Evolutionary conservation across 2,113 vertebrate species (phyloP).

Genomic region (Prietella phreatophila): DNA sequence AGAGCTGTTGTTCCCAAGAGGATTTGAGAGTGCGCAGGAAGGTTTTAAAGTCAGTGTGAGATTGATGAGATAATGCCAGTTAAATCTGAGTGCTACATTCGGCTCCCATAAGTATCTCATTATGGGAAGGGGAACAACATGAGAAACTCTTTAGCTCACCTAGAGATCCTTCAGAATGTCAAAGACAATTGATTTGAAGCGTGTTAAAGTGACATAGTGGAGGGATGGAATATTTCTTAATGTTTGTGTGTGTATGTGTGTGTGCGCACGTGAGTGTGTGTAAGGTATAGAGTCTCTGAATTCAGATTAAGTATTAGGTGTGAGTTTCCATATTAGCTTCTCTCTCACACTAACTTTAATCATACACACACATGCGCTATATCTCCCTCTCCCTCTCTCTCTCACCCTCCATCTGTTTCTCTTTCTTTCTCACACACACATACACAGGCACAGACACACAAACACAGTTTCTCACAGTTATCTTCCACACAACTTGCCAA

Average conservation of each 20-base stretch:
- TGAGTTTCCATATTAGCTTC: background rate
- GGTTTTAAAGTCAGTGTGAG: conserved; percentile 9
- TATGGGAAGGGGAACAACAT: conserved; percentile 42
- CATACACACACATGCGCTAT: background rate
- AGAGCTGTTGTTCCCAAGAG: background rate
- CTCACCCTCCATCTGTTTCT: background rate
- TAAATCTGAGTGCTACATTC: conserved; percentile 9
- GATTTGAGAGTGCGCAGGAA: background rate
- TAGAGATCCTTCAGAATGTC: conserved; percentile 57
- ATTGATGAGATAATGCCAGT: conserved; percentile 24
- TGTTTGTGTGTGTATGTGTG: conserved; percentile 18
- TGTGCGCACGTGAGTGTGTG: background rate
- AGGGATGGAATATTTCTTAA: background rate
- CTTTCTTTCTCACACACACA: background rate
- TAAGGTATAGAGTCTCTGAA: background rate
- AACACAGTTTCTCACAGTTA: background rate
- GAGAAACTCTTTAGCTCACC: conserved; percentile 28
- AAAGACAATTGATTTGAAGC: conserved; percentile 9
- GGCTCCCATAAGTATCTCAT: conserved; percentile 37
- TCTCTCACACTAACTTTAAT: background rate
- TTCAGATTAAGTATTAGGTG: background rate
- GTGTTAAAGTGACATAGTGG: background rate
- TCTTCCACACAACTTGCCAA: background rate
- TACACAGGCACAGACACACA: background rate
- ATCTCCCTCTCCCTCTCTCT: too few species aligned